These are phyloP conservation scores for Morbakka virulenta DNA, from an alignment of 30 jellyfish, hydroid and myxozoan species.

Conservation along the genomic window DNA sequence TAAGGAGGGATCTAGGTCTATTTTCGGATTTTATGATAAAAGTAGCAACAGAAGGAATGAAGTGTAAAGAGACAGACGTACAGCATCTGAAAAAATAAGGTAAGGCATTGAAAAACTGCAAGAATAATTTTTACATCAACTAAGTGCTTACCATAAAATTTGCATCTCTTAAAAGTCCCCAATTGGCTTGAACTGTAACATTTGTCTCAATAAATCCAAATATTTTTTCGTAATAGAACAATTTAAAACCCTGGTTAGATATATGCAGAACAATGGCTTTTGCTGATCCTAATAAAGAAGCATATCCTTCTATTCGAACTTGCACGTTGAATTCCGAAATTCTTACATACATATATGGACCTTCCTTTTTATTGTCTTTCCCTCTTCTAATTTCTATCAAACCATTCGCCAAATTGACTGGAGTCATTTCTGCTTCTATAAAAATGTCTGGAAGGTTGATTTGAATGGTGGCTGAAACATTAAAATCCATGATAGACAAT, in stretches of 20 bases:
- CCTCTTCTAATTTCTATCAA: conserved; percentile 34
- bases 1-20: no score
- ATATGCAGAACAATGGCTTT: conserved; percentile 13
- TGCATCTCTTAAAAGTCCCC: conserved; percentile 20
- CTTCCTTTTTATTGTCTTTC: conserved; percentile 19
- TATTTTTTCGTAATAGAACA: conserved; percentile 11
- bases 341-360: conserved; percentile 43
- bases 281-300: conserved; percentile 42
- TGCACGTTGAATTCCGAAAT: conserved; percentile 2
- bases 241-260: conserved; percentile 54
- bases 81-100: no score
- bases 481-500: conserved; percentile 41
- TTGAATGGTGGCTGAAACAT: conserved; percentile 11
- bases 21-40: no score
- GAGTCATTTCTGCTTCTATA: conserved; percentile 51
- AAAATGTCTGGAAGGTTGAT: conserved; percentile 8
- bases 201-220: conserved; percentile 38
- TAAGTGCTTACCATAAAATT: conserved; percentile 50
- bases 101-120: no score
- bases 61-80: no score
- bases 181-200: conserved; percentile 45
- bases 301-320: conserved; percentile 66
- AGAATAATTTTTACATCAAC: no score
- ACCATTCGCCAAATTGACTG: conserved; percentile 64
- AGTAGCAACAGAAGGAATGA: no score